Percentiles rank a stretch among this genome's conserved stretches.
Evolutionary conservation across 2,888 invertebrate genomes (phyloP).

Genomic region (Cepaea hortensis): DNA sequence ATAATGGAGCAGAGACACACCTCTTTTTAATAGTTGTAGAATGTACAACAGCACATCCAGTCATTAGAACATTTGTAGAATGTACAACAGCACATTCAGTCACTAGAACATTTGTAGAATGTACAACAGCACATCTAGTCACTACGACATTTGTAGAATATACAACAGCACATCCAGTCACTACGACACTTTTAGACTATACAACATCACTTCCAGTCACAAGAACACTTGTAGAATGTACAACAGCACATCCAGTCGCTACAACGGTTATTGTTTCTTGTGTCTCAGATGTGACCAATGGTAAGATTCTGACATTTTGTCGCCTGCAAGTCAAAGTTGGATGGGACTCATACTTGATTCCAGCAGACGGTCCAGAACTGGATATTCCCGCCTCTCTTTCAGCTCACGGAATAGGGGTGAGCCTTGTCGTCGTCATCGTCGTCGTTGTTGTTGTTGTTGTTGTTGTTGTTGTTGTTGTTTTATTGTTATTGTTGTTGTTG

Average conservation of each 20-base stretch:
- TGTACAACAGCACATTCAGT: not conserved
- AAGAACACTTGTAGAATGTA: not conserved
- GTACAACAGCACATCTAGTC: too few species aligned
- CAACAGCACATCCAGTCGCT: not conserved
- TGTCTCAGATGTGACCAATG: conserved; percentile 50
- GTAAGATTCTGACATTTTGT: conserved; percentile 50
- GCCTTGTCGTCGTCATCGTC: not conserved
- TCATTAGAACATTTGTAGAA: not conserved
- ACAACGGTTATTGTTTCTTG: not conserved
- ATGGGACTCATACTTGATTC: conserved; percentile 50
- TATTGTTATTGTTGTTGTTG: too few species aligned
- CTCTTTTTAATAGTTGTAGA: too few species aligned
- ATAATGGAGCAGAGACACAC: too few species aligned
- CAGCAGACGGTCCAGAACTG: conserved; percentile 43
- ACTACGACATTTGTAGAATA: too few species aligned
- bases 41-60: too few species aligned
- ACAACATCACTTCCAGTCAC: not conserved
- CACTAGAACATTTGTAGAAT: too few species aligned
- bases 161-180: too few species aligned
- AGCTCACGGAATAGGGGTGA: conserved; percentile 52
- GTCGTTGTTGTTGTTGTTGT: too few species aligned
- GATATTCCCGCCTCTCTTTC: conserved; percentile 50
- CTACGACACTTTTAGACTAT: too few species aligned
- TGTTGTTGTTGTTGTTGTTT: too few species aligned
- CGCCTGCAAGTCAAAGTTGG: conserved; percentile 52